phyloP scores from a whole-genome alignment of 2,113 vertebrate genomes.

The Apteryx owenii region DNA sequence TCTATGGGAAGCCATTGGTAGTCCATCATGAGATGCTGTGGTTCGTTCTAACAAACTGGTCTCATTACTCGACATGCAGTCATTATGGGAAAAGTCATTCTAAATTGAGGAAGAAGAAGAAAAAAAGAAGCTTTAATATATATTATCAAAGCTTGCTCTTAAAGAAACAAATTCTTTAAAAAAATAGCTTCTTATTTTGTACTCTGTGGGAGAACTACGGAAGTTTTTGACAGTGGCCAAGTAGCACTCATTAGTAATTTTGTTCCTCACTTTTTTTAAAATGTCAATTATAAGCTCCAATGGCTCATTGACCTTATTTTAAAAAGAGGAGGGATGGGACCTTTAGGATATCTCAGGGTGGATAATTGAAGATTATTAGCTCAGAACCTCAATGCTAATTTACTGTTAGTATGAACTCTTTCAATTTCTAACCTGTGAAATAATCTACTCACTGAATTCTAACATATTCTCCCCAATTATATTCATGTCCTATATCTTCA shows the following conservation, averaged over 20 bases:
- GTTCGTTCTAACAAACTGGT: constrained; percentile 69
- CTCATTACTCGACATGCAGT: constrained; percentile 69
- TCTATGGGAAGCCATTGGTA: constrained; percentile 71
- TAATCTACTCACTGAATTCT: neutral
- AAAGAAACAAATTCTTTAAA: neutral
- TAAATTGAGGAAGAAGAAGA: constrained; percentile 43
- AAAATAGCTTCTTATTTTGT: neutral
- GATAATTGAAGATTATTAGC: neutral
- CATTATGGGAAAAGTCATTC: constrained; percentile 70
- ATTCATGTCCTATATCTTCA: neutral
- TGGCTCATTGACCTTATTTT: neutral
- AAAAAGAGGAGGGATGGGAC: neutral
- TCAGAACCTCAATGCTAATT: neutral
- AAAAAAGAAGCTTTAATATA: neutral
- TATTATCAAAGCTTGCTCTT: neutral
- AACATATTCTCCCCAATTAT: neutral
- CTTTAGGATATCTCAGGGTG: neutral
- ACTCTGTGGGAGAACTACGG: neutral
- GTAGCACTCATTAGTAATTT: neutral
- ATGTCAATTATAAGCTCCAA: neutral
- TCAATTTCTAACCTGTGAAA: neutral
- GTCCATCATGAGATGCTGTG: constrained; percentile 73
- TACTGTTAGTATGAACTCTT: neutral
- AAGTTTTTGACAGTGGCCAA: neutral
- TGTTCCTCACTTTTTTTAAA: neutral